Base-by-base conservation (phyloP, 37 sponge, comb jelly and placozoan genomes). In the Ianthella basta region DNA sequence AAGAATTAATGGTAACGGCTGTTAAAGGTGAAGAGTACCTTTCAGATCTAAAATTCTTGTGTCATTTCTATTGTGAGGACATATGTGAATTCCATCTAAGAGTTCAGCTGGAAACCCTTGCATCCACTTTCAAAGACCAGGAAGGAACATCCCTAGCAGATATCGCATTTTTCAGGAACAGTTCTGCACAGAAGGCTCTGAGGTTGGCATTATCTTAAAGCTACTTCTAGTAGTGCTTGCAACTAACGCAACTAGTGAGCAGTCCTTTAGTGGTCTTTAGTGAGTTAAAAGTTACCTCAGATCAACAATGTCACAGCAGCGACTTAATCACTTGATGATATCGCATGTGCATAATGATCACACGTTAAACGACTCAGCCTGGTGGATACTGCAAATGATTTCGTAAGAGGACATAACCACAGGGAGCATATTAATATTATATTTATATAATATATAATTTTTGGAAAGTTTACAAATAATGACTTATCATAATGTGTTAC, bases 271-370 rank as follows among this genome's bases (percentile, higher is more conserved):
- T 33, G 12, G 10, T 70, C 72, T 70, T 34, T 34, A 12, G 35
- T 34, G 37, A 35, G 36, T 70, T 34, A 70, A 70, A 70, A 70
- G 32, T 21, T 70, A 70, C 72, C 72, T 70, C 37, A 27, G 72
- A 70, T 29, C 72, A 29, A 91, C 83, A 18, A 94, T 94, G 89
- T 69, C 89, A 19, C 91, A 94, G 70, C 66, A 30, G 30, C 20
- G 72, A 30, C 32, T 90, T 23, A 87, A 90, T 55, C 91, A 85
- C 55, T 68, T 86, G n/a, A 89, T 92, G 92, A 55, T 89, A 23
- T 60, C 87, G 33, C 85, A 87, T 65, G 64, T 83, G 63, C 89
- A 92, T 72, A 79, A 83, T 64, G 81, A 81, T 29, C 23, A 32
- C 29, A 57, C 59, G 86, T 81, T 59, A 10, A 44, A 3, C 50